A percentile compares a stretch with the other conserved stretches of the same genome.
phyloP scores from a whole-genome alignment of 2,113 vertebrate genomes.

The Calypte anna region DNA sequence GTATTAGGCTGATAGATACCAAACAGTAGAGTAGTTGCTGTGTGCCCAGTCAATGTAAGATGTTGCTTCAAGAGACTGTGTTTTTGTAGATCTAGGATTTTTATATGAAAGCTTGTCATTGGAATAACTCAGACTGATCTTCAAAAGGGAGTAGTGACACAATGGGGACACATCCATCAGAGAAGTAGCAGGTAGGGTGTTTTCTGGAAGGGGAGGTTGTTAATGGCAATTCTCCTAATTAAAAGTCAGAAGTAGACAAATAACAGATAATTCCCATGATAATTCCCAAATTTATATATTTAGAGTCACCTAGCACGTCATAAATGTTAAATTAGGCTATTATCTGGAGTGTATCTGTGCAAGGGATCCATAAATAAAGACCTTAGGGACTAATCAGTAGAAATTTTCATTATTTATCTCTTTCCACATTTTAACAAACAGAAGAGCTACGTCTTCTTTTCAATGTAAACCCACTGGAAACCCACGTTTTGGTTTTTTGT shows the following conservation, averaged over 20 bases:
- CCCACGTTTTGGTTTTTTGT: background rate
- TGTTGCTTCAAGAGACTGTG: background rate
- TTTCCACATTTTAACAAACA: slow-evolving; percentile 37
- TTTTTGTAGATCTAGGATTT: background rate
- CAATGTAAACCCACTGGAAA: slow-evolving; percentile 13
- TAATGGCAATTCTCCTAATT: slow-evolving; percentile 61
- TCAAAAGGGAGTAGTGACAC: background rate
- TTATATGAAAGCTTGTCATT: background rate
- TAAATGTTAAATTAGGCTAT: slow-evolving; percentile 59
- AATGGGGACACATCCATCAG: slow-evolving; percentile 46
- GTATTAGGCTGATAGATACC: background rate
- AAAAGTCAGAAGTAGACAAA: slow-evolving; percentile 58
- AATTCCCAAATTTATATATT: slow-evolving; percentile 60
- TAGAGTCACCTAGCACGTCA: slow-evolving; percentile 32
- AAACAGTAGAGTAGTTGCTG: background rate
- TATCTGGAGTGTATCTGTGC: slow-evolving; percentile 31
- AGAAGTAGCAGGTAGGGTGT: slow-evolving; percentile 20
- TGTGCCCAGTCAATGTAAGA: background rate
- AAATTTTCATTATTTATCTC: slow-evolving; percentile 49
- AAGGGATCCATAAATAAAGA: slow-evolving; percentile 52
- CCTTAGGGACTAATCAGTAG: slow-evolving; percentile 33
- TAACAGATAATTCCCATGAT: slow-evolving; percentile 42
- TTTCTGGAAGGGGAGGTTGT: slow-evolving; percentile 13
- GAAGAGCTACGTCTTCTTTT: slow-evolving; percentile 28
- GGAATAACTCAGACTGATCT: background rate